Evolutionary conservation across 2,797 vertebrate genomes (phyloP), one percentile per base, ranked within the genome.

Genomic region (Borostomias antarcticus): DNA sequence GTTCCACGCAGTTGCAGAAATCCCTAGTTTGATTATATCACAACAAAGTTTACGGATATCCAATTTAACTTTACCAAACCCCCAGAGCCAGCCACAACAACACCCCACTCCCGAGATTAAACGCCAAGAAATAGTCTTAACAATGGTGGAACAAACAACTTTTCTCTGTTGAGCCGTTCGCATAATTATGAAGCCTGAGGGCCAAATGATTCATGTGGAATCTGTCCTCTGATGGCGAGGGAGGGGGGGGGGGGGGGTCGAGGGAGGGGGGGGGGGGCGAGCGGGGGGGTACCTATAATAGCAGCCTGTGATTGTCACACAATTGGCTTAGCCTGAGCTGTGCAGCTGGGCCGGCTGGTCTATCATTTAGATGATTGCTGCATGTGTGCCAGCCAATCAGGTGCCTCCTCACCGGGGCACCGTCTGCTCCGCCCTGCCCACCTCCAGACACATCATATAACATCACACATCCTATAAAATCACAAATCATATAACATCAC

Each of bases 341-440:
- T 90, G 90, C 92, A 92, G 91, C 91, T 92, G 91, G 87, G 87
- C 87, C 88, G 86, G 1, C 40, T 75, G 84, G 88, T 90, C 91
- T 88, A 88, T 91, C 90, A 89, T 91, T 90, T 87, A 88, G 88
- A 88, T 90, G 91, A 92, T 91, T 90, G 90, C 85, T 67, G 82
- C 76, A 70, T 29, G 79, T 52, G 64, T 75, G 84, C 86, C 84
- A 43, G 87, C 86, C 89, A 90, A 89, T 92, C 90, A 90, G 89
- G 88, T 89, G 89, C 83, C 83, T 84, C 88, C 83, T 85, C 85
- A 69, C 66, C 69, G 73, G 70, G 70, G 81, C 75, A 67, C 66
- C 63, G 67, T 56, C 72, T 66, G 62, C 64, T 75, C 37, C 58
- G 59, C 50, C 8, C 9, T 10, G 8, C 3, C 19, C 23, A 10